These are phyloP conservation scores for Pandion haliaetus DNA, from an alignment of 2,113 vertebrate genomes.

Conservation along the genomic window DNA sequence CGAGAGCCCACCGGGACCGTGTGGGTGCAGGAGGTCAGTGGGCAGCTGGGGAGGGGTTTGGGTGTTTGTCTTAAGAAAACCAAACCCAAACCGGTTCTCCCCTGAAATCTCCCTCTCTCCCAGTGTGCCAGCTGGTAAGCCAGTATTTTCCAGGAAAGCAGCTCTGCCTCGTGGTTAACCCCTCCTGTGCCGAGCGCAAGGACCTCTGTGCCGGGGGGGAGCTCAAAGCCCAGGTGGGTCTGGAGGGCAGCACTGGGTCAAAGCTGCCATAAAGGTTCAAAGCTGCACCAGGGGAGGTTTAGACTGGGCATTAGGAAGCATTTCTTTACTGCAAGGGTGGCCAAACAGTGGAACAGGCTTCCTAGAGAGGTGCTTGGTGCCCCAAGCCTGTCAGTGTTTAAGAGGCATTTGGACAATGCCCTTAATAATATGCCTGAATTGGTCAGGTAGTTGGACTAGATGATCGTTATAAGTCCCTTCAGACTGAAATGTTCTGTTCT, in stretches of 20 bases:
- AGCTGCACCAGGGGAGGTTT: background rate
- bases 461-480: background rate
- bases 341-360: background rate
- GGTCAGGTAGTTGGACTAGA: background rate
- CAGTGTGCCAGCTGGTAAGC: background rate
- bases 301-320: background rate
- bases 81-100: accelerated
- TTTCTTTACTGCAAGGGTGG: background rate
- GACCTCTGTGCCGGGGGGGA: background rate
- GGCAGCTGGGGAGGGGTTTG: background rate
- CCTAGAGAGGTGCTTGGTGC: background rate
- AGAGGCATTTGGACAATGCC: background rate
- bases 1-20: accelerated
- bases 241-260: accelerated
- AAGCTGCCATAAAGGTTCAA: background rate
- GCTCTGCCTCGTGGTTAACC: background rate
- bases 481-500: background rate
- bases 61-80: background rate
- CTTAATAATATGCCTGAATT: background rate
- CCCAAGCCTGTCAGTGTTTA: background rate
- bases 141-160: background rate
- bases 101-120: background rate
- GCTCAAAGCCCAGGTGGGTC: background rate
- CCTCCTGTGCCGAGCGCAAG: background rate
- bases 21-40: background rate